Percentiles rank a stretch among this genome's conserved stretches.
phyloP scores from a whole-genome alignment of 2,888 invertebrate species.

The Clunio marinus region DNA sequence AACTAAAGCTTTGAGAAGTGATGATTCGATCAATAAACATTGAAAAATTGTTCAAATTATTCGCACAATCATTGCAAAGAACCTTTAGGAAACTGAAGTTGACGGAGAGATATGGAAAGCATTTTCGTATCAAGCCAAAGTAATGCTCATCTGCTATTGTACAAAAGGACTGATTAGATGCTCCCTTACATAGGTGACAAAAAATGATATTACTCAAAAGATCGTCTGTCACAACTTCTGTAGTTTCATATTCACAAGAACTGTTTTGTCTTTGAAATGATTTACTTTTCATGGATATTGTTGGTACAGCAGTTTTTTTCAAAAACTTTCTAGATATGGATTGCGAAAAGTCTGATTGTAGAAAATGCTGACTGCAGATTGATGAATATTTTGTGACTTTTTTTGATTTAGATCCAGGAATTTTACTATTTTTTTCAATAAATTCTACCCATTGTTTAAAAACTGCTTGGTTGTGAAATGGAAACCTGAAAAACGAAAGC shows the following conservation, averaged over 20 bases:
- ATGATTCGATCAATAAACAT: slow-evolving; percentile 49
- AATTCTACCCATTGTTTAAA: slow-evolving; percentile 49
- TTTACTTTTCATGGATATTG: neutral
- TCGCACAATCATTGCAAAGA: slow-evolving; percentile 46
- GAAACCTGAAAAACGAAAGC: slow-evolving; percentile 46
- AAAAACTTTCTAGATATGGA: slow-evolving; percentile 13
- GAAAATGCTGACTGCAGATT: slow-evolving; percentile 25
- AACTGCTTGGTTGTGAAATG: slow-evolving; percentile 45
- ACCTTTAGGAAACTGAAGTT: slow-evolving; percentile 42
- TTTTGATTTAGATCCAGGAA: neutral
- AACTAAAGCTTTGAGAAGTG: slow-evolving; percentile 44
- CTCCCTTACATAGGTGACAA: neutral
- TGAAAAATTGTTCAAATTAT: slow-evolving; percentile 47
- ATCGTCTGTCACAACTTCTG: neutral
- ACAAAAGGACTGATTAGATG: neutral
- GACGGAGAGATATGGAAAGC: slow-evolving; percentile 9
- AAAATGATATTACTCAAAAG: neutral
- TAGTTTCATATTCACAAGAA: neutral
- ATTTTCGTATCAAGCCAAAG: slow-evolving; percentile 17
- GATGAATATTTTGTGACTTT: slow-evolving; percentile 29
- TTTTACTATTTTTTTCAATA: slow-evolving; percentile 36
- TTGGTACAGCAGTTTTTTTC: slow-evolving; percentile 7
- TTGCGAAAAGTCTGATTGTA: neutral
- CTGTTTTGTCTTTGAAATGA: neutral
- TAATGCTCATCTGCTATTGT: neutral